Evolutionary conservation across 1,140 invertebrate species (phyloP).

Genomic region (Steinernema khuongi): DNA sequence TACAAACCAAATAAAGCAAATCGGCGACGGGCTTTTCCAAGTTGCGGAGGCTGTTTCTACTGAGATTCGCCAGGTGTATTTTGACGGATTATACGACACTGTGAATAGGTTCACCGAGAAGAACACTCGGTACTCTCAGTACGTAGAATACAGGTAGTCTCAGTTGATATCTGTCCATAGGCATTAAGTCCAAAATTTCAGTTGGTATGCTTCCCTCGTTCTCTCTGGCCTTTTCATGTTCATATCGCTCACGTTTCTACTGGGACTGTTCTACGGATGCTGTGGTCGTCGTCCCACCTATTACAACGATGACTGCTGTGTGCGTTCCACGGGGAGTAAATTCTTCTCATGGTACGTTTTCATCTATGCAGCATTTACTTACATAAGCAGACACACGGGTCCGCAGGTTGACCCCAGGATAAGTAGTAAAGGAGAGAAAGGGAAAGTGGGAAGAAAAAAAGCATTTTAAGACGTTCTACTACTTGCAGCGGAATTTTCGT

Average conservation of each 20-base stretch:
- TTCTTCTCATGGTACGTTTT: constrained; percentile 54
- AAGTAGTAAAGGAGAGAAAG: not conserved
- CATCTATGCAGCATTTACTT: not conserved
- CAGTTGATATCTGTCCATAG: not conserved
- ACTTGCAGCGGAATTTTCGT: constrained; percentile 55
- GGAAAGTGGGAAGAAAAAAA: not conserved
- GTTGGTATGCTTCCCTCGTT: constrained; percentile 50
- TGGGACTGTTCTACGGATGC: constrained; percentile 56
- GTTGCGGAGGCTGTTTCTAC: constrained; percentile 40
- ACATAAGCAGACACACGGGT: too few species aligned
- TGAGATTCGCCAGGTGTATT: constrained; percentile 42
- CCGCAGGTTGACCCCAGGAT: not conserved
- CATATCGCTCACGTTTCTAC: constrained; percentile 47
- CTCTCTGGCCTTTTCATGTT: constrained; percentile 54
- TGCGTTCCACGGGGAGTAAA: constrained; percentile 48
- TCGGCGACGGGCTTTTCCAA: constrained; percentile 41
- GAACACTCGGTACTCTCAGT: constrained; percentile 25
- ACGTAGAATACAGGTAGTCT: constrained; percentile 37
- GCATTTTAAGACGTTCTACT: not conserved
- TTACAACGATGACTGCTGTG: constrained; percentile 58
- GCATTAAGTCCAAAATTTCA: constrained; percentile 15
- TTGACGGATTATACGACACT: constrained; percentile 36
- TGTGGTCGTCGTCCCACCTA: constrained; percentile 52
- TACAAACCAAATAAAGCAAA: constrained; percentile 37
- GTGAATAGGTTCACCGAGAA: constrained; percentile 33